Evolutionary conservation across 2,113 vertebrate genomes (phyloP).

Genomic region (Seriola aureovittata): DNA sequence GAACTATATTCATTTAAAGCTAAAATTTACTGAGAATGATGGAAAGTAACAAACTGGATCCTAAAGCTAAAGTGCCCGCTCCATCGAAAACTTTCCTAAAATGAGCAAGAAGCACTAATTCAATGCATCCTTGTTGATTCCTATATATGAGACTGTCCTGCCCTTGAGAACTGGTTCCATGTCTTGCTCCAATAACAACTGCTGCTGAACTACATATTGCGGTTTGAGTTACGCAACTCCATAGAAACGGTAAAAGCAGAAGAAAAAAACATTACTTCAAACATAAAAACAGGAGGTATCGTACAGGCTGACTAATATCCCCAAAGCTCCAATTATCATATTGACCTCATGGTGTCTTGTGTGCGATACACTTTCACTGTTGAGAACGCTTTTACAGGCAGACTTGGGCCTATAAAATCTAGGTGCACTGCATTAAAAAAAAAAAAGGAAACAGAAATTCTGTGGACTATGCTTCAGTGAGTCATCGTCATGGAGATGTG

Average conservation of each 20-base stretch:
- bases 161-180: neutral
- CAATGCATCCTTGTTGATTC: neutral
- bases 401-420: conserved; percentile 57
- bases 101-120: neutral
- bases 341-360: conserved; percentile 63
- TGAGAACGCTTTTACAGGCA: conserved; percentile 64
- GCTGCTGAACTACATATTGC: conserved; percentile 15
- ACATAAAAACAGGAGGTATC: conserved; percentile 45
- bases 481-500: conserved; percentile 11
- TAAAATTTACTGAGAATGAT: neutral
- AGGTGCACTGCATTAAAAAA: conserved; percentile 47
- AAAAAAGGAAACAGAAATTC: conserved; percentile 55
- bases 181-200: conserved; percentile 24
- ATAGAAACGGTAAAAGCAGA: conserved; percentile 60
- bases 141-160: neutral
- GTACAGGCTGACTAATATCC: conserved; percentile 55
- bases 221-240: conserved; percentile 36
- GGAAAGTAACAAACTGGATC: neutral
- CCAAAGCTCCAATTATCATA: conserved; percentile 70
- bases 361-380: conserved; percentile 33
- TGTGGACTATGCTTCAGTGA: conserved; percentile 28
- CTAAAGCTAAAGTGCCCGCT: neutral
- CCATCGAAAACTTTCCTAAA: neutral
- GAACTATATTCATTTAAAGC: neutral
- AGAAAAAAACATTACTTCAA: conserved; percentile 48